A percentile compares a stretch with the other conserved stretches of the same genome.
phyloP scores from a whole-genome alignment of 2,797 vertebrate genomes.

The Sphenodon punctatus region DNA sequence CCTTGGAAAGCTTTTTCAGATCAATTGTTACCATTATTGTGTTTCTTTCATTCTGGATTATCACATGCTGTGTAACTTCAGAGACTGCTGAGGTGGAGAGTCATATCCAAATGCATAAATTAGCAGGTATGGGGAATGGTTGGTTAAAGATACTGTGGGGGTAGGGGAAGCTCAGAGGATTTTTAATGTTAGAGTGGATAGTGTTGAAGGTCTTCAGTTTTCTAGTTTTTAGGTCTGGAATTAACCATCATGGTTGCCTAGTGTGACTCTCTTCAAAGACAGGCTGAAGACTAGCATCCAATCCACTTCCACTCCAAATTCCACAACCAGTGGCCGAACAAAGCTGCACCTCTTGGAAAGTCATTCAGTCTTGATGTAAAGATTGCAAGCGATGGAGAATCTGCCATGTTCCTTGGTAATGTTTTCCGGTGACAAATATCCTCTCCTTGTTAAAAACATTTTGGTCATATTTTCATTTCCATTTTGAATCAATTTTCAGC shows the following conservation, averaged over 20 bases:
- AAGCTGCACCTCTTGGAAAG: neutral
- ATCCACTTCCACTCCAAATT: neutral
- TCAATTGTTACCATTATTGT: too few relatives aligned
- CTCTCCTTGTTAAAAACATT: neutral
- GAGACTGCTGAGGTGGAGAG: neutral
- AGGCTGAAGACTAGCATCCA: neutral
- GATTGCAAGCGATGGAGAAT: too few relatives aligned
- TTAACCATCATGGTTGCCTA: neutral
- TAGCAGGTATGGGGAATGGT: neutral
- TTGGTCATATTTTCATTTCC: neutral
- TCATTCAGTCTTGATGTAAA: neutral
- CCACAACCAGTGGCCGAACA: neutral
- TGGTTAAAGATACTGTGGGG: neutral
- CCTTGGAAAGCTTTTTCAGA: too few relatives aligned
- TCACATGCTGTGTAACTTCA: too few relatives aligned
- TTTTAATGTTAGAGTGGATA: too few relatives aligned
- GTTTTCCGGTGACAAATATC: neutral
- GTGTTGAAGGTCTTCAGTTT: too few relatives aligned
- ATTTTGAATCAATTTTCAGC: neutral
- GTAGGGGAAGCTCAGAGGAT: neutral
- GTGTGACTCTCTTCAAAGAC: neutral
- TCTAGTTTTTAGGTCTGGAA: too few relatives aligned
- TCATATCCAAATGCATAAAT: neutral
- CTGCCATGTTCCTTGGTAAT: neutral
- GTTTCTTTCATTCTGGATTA: too few relatives aligned